Evolutionary conservation across 1,140 invertebrate species (phyloP).

Genomic region (Physella acuta): DNA sequence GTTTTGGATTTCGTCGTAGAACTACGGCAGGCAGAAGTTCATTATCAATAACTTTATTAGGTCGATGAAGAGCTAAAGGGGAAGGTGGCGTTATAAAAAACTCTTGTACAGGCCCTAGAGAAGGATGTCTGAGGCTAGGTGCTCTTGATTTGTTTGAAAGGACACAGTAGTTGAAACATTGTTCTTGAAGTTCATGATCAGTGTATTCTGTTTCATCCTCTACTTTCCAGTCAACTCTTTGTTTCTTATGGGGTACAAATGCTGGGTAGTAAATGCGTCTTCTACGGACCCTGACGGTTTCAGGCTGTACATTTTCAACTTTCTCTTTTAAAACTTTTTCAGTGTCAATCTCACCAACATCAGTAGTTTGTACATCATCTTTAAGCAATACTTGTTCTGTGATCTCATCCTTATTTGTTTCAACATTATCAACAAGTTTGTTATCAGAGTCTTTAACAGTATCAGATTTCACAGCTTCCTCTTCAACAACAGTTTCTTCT

Average conservation of each 20-base stretch:
- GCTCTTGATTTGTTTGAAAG: not conserved
- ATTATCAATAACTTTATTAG: not conserved
- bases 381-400: too few species aligned
- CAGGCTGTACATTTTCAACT: not conserved
- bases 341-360: not conserved
- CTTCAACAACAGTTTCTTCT: not conserved
- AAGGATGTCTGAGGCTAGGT: not conserved
- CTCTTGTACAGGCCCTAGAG: not conserved
- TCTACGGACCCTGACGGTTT: not conserved
- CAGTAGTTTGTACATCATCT: not conserved
- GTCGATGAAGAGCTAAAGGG: not conserved
- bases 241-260: conserved; percentile 4
- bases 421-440: not conserved
- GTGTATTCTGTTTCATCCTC: not conserved
- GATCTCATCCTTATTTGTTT: not conserved
- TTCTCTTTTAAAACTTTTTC: not conserved
- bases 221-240: conserved; percentile 7
- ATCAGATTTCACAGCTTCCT: not conserved
- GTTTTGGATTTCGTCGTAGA: not conserved
- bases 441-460: not conserved
- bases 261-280: conserved; percentile 7
- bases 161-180: conserved; percentile 14
- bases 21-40: not conserved
- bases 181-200: too few species aligned
- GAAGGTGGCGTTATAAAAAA: not conserved